Conservation (phyloP, 37 sponge, comb jelly and placozoan genomes). For the Mnemiopsis leidyi region DNA sequence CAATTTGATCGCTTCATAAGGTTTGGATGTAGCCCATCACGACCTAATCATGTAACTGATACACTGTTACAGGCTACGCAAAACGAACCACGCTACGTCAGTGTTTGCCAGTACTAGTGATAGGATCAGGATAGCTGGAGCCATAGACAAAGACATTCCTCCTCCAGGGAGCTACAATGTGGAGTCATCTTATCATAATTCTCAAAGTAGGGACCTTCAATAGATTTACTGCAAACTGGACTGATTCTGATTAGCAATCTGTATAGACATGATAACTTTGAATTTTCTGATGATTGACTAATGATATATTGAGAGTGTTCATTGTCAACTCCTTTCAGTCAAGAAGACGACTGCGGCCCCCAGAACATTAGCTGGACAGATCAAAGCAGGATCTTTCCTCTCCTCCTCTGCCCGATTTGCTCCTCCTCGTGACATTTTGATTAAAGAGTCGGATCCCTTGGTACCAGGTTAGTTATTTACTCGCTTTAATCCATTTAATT, state of each 20-base stretch:
- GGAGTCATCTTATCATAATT: conserved; percentile 10
- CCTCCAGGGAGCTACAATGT: conserved; percentile 65
- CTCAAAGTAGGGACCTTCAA: conserved; percentile 14
- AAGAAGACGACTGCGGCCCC: conserved; percentile 43
- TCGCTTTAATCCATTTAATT: too few species aligned
- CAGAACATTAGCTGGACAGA: conserved; percentile 55
- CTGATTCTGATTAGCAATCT: too few species aligned
- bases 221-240: too few species aligned
- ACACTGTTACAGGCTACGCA: not conserved
- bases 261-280: too few species aligned
- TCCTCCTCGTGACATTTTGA: conserved; percentile 76
- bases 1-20: too few species aligned
- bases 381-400: conserved; percentile 70
- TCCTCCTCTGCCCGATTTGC: conserved; percentile 75
- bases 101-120: conserved; percentile 64
- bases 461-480: conserved; percentile 75
- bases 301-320: too few species aligned
- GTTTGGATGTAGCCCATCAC: too few species aligned
- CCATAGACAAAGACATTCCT: conserved; percentile 51
- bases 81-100: conserved; percentile 15
- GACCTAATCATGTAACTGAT: too few species aligned
- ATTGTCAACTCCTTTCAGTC: too few species aligned
- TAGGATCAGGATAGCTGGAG: conserved; percentile 10
- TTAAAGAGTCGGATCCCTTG: conserved; percentile 71
- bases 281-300: too few species aligned